These are phyloP conservation scores for Cnemophilus loriae DNA, from an alignment of 2,113 vertebrate genomes.

Conservation along the genomic window DNA sequence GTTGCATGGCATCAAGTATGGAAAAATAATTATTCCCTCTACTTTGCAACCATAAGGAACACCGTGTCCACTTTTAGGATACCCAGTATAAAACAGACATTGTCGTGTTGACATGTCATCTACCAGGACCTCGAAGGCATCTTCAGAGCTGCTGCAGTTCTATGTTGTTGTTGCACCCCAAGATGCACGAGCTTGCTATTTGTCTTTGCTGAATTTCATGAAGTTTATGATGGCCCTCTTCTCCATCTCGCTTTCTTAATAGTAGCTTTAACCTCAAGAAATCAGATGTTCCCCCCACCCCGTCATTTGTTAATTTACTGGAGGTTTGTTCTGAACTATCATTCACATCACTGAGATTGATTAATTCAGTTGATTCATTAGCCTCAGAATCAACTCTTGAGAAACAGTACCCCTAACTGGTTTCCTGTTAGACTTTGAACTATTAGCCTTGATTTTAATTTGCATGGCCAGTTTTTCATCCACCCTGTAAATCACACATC, in stretches of 20 bases:
- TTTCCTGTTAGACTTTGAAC: background rate
- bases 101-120: background rate
- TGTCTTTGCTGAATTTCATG: background rate
- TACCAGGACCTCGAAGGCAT: background rate
- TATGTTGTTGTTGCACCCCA: background rate
- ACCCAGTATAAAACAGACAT: background rate
- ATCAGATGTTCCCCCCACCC: background rate
- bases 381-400: background rate
- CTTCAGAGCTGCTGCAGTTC: background rate
- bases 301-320: background rate
- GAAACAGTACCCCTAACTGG: background rate
- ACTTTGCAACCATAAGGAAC: background rate
- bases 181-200: background rate
- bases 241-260: background rate
- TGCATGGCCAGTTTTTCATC: background rate
- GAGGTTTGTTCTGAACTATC: background rate
- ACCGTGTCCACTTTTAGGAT: background rate
- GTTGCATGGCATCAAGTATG: background rate
- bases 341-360: background rate
- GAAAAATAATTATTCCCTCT: background rate
- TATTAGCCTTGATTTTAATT: background rate
- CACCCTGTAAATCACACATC: background rate
- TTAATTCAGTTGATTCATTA: background rate
- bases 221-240: background rate
- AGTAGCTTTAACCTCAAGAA: background rate